Evolutionary conservation across 1,140 invertebrate genomes (phyloP), one percentile per base, ranked within the genome.

Genomic region (Ips typographus): DNA sequence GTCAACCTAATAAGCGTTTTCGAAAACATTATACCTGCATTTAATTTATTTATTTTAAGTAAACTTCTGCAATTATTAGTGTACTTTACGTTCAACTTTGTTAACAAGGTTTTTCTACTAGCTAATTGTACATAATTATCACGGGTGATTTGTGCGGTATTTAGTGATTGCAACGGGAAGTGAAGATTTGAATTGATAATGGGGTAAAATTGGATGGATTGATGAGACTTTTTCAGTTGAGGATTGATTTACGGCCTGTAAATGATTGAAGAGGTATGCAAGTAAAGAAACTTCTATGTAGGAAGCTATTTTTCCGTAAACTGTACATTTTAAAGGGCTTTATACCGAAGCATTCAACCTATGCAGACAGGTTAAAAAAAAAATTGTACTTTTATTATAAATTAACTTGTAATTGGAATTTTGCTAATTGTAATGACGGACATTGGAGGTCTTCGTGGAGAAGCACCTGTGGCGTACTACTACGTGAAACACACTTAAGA

Each of bases 361-460:
- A 61, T 47, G 58, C 58, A 61, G 58, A 61, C 58, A 37, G 43
- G 37, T 3, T 4, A 38, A 38, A n/a, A 65, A 65, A 65, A 65
- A 57, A 65, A 52, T 65, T 55, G 64, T 65, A 65, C 53, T 58
- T 53, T 68, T 49, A 37, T 68, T 68, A 68, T 68, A 68, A 68
- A 68, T 68, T 61, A 68, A 68, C 39, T 44, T 38, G 58, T 61
- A 61, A 68, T 68, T 61, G 58, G 66, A 53, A 68, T 68, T 61
- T 68, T 55, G 66, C 51, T 68, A 68, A 68, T 68, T 68, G 65
- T 60, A 44, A 60, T 67, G 42, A 51, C 49, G 51, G 53, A 58
- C 53, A 56, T 37, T 58, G 52, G 64, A 65, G 64, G 64, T 65
- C 64, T 47, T 47, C n/a, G 4, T 64, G 62, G 43, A 47, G 43